Conservation (phyloP, 2,113 vertebrate species). For the Python bivittatus region DNA sequence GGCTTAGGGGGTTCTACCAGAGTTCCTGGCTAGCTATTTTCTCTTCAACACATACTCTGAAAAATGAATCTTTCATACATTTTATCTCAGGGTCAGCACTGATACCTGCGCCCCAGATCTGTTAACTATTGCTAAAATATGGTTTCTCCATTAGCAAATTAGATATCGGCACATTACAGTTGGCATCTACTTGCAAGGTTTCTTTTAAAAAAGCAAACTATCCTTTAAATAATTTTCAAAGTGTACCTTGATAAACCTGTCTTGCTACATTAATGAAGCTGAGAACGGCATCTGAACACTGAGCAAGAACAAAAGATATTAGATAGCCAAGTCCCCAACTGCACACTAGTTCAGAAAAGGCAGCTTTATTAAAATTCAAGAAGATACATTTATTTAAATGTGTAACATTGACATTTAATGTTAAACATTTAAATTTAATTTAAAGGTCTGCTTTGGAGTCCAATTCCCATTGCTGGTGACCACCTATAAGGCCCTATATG, state of each 20-base stretch:
- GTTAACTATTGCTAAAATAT: background rate
- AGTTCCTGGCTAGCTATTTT: background rate
- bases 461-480: no score
- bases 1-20: no score
- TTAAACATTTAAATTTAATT: no score
- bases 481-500: no score
- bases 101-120: background rate
- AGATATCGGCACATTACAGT: no score
- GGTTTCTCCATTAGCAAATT: no score
- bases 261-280: background rate
- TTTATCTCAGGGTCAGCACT: background rate
- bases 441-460: no score
- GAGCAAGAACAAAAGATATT: background rate
- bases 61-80: background rate
- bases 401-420: no score
- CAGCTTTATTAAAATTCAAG: background rate
- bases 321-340: background rate
- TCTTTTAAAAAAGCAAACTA: no score
- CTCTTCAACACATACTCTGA: background rate
- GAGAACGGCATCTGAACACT: background rate
- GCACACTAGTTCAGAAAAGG: background rate
- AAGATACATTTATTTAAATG: background rate
- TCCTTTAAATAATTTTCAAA: no score
- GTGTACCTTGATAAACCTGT: no score
- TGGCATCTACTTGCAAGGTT: no score